Conservation (phyloP, 2,113 vertebrate genomes). For the Aspidoscelis tigris region DNA sequence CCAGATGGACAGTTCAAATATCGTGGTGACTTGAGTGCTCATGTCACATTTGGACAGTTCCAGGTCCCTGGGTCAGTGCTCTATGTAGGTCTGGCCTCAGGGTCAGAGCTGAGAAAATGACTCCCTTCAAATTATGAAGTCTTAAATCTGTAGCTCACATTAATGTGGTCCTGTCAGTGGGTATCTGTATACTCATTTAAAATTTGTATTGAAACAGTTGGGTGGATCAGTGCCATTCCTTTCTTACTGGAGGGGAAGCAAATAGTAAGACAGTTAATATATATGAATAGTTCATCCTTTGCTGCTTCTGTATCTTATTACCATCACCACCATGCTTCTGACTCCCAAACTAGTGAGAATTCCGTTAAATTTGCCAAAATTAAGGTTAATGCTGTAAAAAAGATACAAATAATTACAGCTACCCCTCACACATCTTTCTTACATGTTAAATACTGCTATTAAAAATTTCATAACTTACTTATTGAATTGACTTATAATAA, state of each 20-base stretch:
- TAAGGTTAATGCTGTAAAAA: conserved; percentile 23
- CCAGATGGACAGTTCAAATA: no score
- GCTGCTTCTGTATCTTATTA: background rate
- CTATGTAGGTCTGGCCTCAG: no score
- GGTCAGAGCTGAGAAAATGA: no score
- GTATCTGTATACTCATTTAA: background rate
- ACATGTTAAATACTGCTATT: background rate
- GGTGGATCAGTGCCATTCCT: background rate
- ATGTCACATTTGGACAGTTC: no score
- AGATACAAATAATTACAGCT: background rate
- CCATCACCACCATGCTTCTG: background rate
- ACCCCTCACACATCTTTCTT: background rate
- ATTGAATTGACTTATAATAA: background rate
- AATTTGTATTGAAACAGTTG: background rate
- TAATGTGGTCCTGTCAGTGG: background rate
- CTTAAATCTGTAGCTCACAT: no score
- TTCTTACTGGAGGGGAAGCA: background rate
- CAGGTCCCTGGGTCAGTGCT: no score
- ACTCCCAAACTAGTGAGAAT: background rate
- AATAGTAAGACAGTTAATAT: background rate
- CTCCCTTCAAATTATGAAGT: no score
- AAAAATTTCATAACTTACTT: conserved; percentile 4
- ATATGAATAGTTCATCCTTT: background rate
- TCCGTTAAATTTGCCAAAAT: conserved; percentile 1
- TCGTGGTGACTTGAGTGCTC: no score